These are phyloP conservation scores for Stegodyphus dumicola DNA, from an alignment of 1,140 invertebrate genomes.

Conservation along the genomic window DNA sequence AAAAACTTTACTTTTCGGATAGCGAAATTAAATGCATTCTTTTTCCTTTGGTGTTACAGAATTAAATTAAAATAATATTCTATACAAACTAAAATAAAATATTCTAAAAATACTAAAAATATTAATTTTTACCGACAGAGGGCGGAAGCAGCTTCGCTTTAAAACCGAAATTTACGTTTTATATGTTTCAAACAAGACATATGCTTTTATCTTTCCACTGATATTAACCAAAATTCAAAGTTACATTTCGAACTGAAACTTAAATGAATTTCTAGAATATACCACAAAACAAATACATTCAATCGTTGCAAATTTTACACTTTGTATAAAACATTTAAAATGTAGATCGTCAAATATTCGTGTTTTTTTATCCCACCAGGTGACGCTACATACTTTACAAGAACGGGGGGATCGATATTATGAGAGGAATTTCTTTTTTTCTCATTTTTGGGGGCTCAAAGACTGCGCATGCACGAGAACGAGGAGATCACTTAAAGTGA, in stretches of 20 bases:
- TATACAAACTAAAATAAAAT: too few species aligned
- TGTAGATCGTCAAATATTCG: not conserved
- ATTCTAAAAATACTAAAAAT: not conserved
- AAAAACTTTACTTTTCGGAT: too few species aligned
- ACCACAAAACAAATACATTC: not conserved
- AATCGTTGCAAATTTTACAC: not conserved
- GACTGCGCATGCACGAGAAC: conserved; percentile 5
- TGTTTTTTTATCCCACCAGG: conserved; percentile 34
- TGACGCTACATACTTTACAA: conserved; percentile 37
- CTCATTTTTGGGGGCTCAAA: not conserved
- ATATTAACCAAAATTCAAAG: too few species aligned
- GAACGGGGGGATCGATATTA: conserved; percentile 34
- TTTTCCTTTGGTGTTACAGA: too few species aligned
- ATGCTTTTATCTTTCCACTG: not conserved
- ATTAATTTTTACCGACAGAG: conserved; percentile 12
- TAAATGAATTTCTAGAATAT: too few species aligned
- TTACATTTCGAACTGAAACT: too few species aligned
- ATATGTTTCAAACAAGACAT: not conserved
- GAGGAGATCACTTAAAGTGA: not conserved
- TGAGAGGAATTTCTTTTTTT: not conserved
- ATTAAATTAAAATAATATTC: too few species aligned
- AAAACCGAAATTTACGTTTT: conserved; percentile 2
- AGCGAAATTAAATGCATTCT: too few species aligned
- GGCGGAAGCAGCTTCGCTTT: not conserved
- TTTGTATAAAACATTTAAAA: conserved; percentile 17